Evolutionary conservation across 2,888 invertebrate species (phyloP), one percentile per base, ranked within the genome.

Genomic region (Nemurella pictetii): DNA sequence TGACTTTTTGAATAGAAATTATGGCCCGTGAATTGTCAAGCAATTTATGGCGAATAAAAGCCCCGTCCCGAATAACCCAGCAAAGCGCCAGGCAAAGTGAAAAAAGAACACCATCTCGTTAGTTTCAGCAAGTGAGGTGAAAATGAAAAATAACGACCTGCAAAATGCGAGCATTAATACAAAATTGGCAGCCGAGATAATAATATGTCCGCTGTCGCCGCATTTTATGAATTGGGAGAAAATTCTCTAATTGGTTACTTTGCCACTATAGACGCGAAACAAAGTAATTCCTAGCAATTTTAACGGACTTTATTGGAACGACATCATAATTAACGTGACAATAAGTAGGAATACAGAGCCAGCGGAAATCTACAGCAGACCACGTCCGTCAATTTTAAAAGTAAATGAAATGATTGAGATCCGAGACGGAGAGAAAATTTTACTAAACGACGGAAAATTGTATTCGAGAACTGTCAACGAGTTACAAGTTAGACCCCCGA

Each of bases 91-190:
- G 74, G 74, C 26, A 75, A 75, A 27, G 28, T 9, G 15, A 15
- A 15, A 9, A 15, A 75, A 75, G 0, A 28, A 75, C 4, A 28
- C 26, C n/a, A 15, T 9, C 7, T 75, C 75, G 12, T 75, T 75
- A 75, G 75, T 75, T 75, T 27, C 26, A 75, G 26, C 26, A 25
- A 75, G 2, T 27, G 75, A 75, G 26, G 75, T 75, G 75, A 75
- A 75, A n/a, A 75, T n/a, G 12, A 75, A 36, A 36, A 75, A 75
- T 75, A 75, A 75, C 28, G 75, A 75, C 55, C 55, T 55, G 55
- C 9, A 55, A 55, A 55, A 55, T 15, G 55, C 55, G 15, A 55
- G 55, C 20, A 55, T 55, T 55, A 20, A 55, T 15, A 55, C n/a
- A 78, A 78, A n/a, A 30, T 78, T 78, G 28, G 15, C 28, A n/a